A percentile compares a stretch with the other conserved stretches of the same genome.
These are phyloP conservation scores for Danaus melanippus DNA, from an alignment of 1,140 invertebrate genomes.

Conservation along the genomic window DNA sequence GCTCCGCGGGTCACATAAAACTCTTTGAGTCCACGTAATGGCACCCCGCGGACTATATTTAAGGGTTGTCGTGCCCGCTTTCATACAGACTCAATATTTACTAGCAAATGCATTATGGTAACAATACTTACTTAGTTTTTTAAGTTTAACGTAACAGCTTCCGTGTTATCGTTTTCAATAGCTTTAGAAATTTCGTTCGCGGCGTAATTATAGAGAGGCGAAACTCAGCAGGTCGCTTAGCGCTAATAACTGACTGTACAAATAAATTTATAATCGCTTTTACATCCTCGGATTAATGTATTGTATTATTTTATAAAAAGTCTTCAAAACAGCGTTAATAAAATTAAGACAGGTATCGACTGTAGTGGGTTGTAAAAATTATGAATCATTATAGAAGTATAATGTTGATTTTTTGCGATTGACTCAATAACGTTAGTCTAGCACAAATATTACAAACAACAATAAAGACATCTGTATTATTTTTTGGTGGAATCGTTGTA, in stretches of 20 bases:
- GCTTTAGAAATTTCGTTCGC: conserved; percentile 60
- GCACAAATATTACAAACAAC: neutral
- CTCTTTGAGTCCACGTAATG: conserved; percentile 68
- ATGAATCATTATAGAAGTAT: no score
- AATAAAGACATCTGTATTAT: no score
- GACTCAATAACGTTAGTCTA: neutral
- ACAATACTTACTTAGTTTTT: conserved; percentile 69
- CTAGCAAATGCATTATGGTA: conserved; percentile 68
- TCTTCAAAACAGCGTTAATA: no score
- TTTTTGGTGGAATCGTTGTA: conserved; percentile 3
- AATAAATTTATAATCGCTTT: conserved; percentile 56
- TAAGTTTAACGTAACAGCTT: conserved; percentile 64
- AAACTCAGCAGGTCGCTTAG: conserved; percentile 56
- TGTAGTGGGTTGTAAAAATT: no score
- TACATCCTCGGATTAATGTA: conserved; percentile 32
- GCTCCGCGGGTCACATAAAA: conserved; percentile 58
- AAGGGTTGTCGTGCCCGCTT: conserved; percentile 62
- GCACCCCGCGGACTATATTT: conserved; percentile 63
- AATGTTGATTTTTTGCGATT: no score
- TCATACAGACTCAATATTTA: conserved; percentile 69
- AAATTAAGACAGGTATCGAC: no score
- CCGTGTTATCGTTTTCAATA: conserved; percentile 70
- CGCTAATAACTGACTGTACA: conserved; percentile 37
- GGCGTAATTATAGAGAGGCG: conserved; percentile 63
- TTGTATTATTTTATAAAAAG: conserved; percentile 13